A percentile compares a stretch with the other conserved stretches of the same genome.
Conservation (phyloP, 1,140 invertebrate genomes). For the Papilio glaucus region DNA sequence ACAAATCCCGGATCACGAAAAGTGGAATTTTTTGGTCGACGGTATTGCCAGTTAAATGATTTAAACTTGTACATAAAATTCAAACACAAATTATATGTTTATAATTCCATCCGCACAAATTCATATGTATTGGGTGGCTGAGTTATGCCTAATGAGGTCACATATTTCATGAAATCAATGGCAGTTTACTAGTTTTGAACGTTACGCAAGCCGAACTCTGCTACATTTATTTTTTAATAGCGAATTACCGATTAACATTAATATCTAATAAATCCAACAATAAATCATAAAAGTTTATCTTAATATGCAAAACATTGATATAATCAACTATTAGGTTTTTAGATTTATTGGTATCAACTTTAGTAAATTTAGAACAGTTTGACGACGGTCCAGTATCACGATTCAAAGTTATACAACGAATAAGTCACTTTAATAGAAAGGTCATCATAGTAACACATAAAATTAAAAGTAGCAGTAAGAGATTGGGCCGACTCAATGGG, state of each 20-base stretch:
- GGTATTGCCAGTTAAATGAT: background rate
- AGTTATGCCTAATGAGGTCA: conserved; percentile 2
- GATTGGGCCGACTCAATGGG: too few species aligned
- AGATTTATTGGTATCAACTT: background rate
- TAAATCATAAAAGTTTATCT: background rate
- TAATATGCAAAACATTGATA: conserved; percentile 3
- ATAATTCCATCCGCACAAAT: conserved; percentile 4
- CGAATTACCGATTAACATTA: background rate
- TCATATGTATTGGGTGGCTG: background rate
- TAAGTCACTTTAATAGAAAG: too few species aligned
- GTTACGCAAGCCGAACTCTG: background rate
- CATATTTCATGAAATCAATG: conserved; percentile 9
- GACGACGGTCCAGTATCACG: too few species aligned
- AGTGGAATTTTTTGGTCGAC: background rate
- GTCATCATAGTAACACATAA: too few species aligned
- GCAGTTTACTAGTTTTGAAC: background rate
- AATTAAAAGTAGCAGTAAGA: too few species aligned
- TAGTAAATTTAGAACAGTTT: background rate
- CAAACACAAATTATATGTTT: conserved; percentile 1
- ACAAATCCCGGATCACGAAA: background rate
- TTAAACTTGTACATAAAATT: background rate
- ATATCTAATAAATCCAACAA: background rate
- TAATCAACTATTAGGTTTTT: background rate
- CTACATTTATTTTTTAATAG: background rate
- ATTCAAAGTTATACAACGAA: too few species aligned